phyloP scores from a whole-genome alignment of 2,113 vertebrate genomes.

The Cyanocitta stelleri region DNA sequence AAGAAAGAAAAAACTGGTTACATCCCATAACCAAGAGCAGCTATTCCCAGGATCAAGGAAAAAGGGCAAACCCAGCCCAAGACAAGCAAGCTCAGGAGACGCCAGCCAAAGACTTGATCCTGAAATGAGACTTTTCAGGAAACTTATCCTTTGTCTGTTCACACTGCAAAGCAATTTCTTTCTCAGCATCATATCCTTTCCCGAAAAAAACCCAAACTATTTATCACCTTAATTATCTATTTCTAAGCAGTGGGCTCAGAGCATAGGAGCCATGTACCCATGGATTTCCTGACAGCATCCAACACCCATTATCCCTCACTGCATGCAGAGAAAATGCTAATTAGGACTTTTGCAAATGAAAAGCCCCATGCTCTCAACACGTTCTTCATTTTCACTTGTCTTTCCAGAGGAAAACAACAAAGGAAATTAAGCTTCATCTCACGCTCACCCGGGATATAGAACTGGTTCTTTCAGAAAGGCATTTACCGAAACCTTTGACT shows the following conservation, averaged over 20 bases:
- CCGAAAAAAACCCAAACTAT: neutral
- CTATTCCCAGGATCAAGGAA: neutral
- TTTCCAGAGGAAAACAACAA: slow-evolving; percentile 50
- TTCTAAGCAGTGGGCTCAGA: neutral
- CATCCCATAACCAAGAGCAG: neutral
- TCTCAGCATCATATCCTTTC: neutral
- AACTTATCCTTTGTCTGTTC: neutral
- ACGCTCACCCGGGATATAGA: slow-evolving; percentile 43
- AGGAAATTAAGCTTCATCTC: slow-evolving; percentile 65
- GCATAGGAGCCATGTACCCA: neutral
- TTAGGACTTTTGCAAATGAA: slow-evolving; percentile 59
- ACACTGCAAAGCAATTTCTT: neutral
- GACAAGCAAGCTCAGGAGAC: neutral
- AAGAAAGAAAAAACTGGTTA: no score
- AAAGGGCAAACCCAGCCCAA: neutral
- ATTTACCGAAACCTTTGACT: slow-evolving; percentile 12
- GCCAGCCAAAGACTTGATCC: neutral
- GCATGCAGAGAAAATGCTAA: slow-evolving; percentile 61
- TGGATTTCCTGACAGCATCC: slow-evolving; percentile 48
- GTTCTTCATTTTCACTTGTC: slow-evolving; percentile 33
- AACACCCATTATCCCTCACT: slow-evolving; percentile 5
- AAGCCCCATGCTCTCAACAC: slow-evolving; percentile 14
- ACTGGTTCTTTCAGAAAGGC: slow-evolving; percentile 50
- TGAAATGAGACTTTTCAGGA: neutral
- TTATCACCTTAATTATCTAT: neutral